Percentiles rank a stretch among this genome's conserved stretches.
phyloP scores from a whole-genome alignment of 2,797 vertebrate species.

The Mus minutoides region DNA sequence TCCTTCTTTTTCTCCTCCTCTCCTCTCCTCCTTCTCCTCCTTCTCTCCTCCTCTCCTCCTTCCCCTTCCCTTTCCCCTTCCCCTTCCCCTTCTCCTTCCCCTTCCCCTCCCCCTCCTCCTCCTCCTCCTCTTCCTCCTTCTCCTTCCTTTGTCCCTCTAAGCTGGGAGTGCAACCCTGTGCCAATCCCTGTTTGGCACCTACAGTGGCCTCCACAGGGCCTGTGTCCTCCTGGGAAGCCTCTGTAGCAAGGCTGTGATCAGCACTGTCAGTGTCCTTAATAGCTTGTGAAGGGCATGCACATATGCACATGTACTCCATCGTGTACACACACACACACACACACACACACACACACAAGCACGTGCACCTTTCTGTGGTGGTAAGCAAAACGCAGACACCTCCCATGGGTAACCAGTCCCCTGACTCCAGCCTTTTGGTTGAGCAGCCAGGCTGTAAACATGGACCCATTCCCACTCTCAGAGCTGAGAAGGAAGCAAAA shows the following conservation, averaged over 20 bases:
- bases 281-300: too few relatives aligned
- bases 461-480: constrained; percentile 26
- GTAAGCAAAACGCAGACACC: fast-evolving
- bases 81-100: too few relatives aligned
- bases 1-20: not conserved
- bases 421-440: not conserved
- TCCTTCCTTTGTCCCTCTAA: not conserved
- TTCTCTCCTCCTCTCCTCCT: too few relatives aligned
- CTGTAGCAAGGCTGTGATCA: not conserved
- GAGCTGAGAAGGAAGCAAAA: constrained; percentile 2
- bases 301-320: too few relatives aligned
- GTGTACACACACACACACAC: too few relatives aligned
- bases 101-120: too few relatives aligned
- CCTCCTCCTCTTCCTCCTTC: too few relatives aligned
- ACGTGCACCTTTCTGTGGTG: too few relatives aligned
- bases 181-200: not conserved
- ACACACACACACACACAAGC: not conserved
- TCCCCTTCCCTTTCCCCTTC: too few relatives aligned
- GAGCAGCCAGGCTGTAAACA: not conserved
- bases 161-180: not conserved
- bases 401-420: not conserved
- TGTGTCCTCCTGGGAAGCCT: not conserved
- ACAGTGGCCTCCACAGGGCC: not conserved
- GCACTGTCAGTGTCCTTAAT: not conserved
- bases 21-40: too few relatives aligned